Percentiles rank a stretch among this genome's conserved stretches.
Evolutionary conservation across 2,888 invertebrate species (phyloP).

Genomic region (Scaeva pyrastri): DNA sequence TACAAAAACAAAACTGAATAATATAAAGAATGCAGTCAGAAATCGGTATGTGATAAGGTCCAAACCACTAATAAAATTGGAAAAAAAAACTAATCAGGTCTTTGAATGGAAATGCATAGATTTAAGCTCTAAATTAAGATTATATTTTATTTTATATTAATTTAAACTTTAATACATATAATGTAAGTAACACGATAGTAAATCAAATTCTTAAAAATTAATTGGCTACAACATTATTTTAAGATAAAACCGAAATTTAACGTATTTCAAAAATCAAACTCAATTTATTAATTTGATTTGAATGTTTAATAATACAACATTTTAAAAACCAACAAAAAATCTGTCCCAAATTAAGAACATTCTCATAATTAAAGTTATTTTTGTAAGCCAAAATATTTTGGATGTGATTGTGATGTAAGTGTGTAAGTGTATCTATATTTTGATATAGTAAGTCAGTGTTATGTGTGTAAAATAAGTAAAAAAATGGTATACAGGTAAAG

Average conservation of each 20-base stretch:
- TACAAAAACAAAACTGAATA: background rate
- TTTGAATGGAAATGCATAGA: background rate
- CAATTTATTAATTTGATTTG: background rate
- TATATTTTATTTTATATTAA: background rate
- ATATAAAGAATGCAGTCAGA: slow-evolving; percentile 43
- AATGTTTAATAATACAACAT: background rate
- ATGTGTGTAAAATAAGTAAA: slow-evolving; percentile 8
- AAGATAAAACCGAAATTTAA: background rate
- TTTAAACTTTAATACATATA: background rate
- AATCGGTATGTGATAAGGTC: slow-evolving; percentile 66
- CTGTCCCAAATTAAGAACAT: background rate
- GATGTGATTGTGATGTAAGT: slow-evolving; percentile 1
- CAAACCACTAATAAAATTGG: slow-evolving; percentile 21
- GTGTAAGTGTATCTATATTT: slow-evolving; percentile 2
- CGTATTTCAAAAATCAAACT: background rate
- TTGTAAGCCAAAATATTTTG: background rate
- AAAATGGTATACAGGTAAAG: slow-evolving; percentile 29
- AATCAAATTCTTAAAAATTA: background rate
- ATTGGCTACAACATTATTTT: background rate
- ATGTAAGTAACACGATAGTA: background rate
- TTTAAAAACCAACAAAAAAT: background rate
- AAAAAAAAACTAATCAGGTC: slow-evolving; percentile 1
- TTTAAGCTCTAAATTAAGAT: background rate
- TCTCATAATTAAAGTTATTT: background rate
- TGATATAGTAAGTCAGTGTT: background rate